Conservation (phyloP, 2,113 vertebrate species). For the Grammomys surdaster region DNA sequence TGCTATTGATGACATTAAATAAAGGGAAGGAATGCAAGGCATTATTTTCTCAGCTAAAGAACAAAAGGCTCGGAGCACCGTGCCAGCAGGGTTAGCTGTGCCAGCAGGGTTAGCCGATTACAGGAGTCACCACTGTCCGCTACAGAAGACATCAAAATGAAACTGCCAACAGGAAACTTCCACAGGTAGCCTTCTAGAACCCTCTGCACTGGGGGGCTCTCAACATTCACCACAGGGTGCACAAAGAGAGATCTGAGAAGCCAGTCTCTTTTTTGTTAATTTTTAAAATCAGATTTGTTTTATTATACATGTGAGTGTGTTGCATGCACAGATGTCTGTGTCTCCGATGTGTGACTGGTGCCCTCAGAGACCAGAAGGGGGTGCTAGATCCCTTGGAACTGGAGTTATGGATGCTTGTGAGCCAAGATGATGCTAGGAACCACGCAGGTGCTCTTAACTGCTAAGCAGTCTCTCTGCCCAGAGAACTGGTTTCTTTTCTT, state of each 20-base stretch:
- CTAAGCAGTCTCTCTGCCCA: neutral
- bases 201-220: neutral
- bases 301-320: neutral
- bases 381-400: neutral
- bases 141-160: slow-evolving; percentile 40
- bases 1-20: slow-evolving; percentile 57
- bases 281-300: neutral
- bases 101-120: slow-evolving; percentile 64
- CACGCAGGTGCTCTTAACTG: neutral
- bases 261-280: neutral
- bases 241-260: neutral
- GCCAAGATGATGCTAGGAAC: neutral
- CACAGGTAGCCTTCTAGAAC: slow-evolving; percentile 10
- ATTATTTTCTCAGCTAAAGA: slow-evolving; percentile 78
- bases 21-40: slow-evolving; percentile 72
- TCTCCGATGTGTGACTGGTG: fast-evolving
- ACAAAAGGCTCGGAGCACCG: slow-evolving; percentile 74
- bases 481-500: neutral
- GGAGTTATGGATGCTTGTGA: neutral
- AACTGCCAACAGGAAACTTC: neutral
- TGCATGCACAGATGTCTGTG: neutral
- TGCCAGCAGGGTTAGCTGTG: slow-evolving; percentile 66
- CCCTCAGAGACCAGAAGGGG: neutral
- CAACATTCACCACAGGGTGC: fast-evolving
- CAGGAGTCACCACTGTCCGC: slow-evolving; percentile 36